A percentile compares a stretch with the other conserved stretches of the same genome.
Conservation (phyloP, 1,140 invertebrate genomes). For the Scylla paramamosain region DNA sequence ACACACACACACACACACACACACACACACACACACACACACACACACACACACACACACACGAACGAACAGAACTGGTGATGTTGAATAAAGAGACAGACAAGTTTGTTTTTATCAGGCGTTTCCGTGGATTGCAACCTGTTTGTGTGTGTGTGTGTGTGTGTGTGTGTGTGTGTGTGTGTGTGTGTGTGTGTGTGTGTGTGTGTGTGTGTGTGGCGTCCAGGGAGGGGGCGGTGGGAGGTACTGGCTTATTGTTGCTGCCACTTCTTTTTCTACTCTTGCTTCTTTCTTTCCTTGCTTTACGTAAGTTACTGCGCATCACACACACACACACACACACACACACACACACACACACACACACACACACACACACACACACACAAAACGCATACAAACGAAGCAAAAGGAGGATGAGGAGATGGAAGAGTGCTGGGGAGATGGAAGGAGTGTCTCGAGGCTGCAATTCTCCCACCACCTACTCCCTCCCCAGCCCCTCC, state of each 20-base stretch:
- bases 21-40: not conserved
- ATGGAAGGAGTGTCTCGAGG: not conserved
- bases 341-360: constrained; percentile 38
- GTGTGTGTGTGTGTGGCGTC: not conserved
- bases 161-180: constrained; percentile 45
- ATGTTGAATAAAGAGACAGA: not conserved
- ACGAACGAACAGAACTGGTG: not conserved
- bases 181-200: constrained; percentile 49
- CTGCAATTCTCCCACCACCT: not conserved
- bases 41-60: no score
- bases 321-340: constrained; percentile 41
- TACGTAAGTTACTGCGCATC: not conserved
- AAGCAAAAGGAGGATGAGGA: no score
- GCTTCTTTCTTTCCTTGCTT: not conserved
- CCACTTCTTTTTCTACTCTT: no score
- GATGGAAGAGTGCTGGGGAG: not conserved
- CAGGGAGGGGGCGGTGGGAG: no score
- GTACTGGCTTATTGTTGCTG: no score
- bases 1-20: not conserved
- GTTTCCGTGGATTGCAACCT: not conserved
- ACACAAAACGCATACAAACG: not conserved
- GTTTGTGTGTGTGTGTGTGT: constrained; percentile 4
- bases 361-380: constrained; percentile 41
- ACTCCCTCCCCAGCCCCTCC: no score
- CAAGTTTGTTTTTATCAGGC: not conserved